Evolutionary conservation across 64 coral and sea anemone genomes (phyloP).

Genomic region (Anthopleura sola): DNA sequence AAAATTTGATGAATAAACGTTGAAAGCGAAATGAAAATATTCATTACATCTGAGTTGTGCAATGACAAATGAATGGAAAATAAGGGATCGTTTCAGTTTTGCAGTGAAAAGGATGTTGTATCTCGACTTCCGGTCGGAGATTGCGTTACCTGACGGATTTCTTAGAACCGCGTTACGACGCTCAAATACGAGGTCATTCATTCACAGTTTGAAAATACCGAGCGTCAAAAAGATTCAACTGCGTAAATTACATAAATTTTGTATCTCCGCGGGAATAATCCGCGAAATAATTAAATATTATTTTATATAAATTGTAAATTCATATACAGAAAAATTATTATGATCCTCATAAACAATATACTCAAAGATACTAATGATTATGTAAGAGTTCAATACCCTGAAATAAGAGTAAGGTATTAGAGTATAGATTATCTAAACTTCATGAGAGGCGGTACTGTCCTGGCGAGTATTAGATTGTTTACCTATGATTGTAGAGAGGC

Average conservation of each 20-base stretch:
- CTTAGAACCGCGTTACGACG: too few species aligned
- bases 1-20: not conserved
- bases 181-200: not conserved
- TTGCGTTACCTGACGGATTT: not conserved
- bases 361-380: not conserved
- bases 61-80: not conserved
- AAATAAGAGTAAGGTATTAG: not conserved
- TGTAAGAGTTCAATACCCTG: not conserved
- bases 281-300: not conserved
- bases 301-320: not conserved
- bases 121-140: not conserved
- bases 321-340: not conserved
- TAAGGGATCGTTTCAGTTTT: slow-evolving; percentile 2
- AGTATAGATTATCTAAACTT: not conserved
- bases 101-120: slow-evolving; percentile 12
- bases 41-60: not conserved
- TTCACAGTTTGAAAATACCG: too few species aligned
- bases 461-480: not conserved
- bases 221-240: not conserved
- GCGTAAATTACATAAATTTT: not conserved
- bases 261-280: not conserved
- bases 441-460: not conserved
- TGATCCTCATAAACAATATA: not conserved
- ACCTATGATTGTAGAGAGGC: not conserved
- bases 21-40: slow-evolving; percentile 11